phyloP scores from a whole-genome alignment of 1,140 invertebrate species.

The Brachionus rubens region DNA sequence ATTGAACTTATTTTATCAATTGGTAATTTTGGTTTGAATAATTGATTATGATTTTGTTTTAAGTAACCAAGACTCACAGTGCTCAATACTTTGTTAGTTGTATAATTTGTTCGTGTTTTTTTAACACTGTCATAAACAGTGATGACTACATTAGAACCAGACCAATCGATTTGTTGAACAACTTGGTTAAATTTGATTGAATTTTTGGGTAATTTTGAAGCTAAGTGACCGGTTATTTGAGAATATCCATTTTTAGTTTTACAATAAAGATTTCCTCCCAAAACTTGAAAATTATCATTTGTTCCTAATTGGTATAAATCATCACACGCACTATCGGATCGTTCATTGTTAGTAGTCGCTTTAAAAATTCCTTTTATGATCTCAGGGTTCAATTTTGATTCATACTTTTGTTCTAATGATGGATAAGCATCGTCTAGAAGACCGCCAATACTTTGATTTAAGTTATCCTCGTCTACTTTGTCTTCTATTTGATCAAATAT shows the following conservation, averaged over 20 bases:
- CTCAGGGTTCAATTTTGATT: not conserved
- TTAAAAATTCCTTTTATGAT: not conserved
- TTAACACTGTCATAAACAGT: not conserved
- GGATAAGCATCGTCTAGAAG: not conserved
- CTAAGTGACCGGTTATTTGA: conserved; percentile 14
- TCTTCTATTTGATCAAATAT: not conserved
- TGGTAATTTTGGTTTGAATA: conserved; percentile 7
- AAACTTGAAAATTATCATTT: conserved; percentile 24
- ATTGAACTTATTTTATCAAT: not conserved
- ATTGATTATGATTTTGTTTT: not conserved
- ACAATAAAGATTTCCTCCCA: not conserved
- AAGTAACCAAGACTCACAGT: conserved; percentile 1
- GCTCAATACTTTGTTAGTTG: not conserved
- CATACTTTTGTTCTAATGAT: not conserved
- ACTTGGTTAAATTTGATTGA: not conserved
- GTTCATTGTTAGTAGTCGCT: not conserved
- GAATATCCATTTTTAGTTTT: conserved; percentile 13
- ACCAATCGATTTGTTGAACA: conserved; percentile 40
- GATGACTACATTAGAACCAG: not conserved
- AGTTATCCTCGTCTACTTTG: not conserved
- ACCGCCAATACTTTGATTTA: not conserved
- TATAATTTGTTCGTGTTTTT: not conserved
- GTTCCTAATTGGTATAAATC: conserved; percentile 13
- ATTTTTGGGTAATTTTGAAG: not conserved
- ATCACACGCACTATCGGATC: not conserved